Percentiles rank a stretch among this genome's conserved stretches.
phyloP scores from a whole-genome alignment of 2,113 vertebrate species.

The Acrocephalus arundinaceus region DNA sequence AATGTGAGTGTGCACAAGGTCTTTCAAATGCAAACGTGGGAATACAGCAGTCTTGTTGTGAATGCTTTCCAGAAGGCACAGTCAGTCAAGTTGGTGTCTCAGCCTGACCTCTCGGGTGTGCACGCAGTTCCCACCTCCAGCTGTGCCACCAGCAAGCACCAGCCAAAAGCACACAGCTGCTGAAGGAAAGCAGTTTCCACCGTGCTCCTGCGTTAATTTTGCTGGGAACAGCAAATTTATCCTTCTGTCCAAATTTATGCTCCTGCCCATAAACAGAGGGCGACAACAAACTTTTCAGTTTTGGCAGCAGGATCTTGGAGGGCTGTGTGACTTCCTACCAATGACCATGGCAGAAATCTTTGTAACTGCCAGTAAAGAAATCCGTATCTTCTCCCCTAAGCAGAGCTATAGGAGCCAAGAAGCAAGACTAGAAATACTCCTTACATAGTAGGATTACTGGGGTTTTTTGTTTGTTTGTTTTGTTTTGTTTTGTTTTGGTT shows the following conservation, averaged over 20 bases:
- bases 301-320: neutral
- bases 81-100: neutral
- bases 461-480: neutral
- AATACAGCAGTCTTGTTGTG: neutral
- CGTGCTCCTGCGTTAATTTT: neutral
- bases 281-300: neutral
- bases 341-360: neutral
- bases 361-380: neutral
- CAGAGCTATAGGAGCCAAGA: neutral
- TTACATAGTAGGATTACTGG: rapidly evolving
- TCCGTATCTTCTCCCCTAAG: neutral
- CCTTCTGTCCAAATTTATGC: neutral
- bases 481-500: neutral
- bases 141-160: neutral
- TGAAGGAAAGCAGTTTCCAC: neutral
- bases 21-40: neutral
- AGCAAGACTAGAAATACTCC: neutral
- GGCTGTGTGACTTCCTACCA: neutral
- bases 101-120: neutral
- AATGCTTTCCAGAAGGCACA: neutral
- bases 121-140: neutral
- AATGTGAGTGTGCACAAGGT: neutral
- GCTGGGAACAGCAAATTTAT: neutral
- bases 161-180: neutral
- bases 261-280: neutral